Evolutionary conservation across 1,140 invertebrate genomes (phyloP).

Genomic region (Tetramorium parvispinum): DNA sequence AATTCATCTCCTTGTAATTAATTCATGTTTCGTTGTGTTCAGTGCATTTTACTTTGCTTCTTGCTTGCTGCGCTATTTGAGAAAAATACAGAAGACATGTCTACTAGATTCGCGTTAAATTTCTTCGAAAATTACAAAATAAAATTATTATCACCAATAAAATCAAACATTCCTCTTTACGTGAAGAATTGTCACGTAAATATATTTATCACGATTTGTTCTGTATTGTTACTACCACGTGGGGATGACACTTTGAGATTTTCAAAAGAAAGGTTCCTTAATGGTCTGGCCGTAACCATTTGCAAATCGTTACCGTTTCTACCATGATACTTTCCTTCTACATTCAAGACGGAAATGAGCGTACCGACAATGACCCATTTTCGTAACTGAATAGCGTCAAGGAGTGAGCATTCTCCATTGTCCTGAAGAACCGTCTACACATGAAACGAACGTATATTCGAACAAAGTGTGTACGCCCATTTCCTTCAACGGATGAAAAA

Average conservation of each 20-base stretch:
- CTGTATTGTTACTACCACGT: no score
- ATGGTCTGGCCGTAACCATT: not conserved
- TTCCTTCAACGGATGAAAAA: slow-evolving; percentile 66
- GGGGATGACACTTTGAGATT: not conserved
- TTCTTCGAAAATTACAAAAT: not conserved
- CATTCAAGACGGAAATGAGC: slow-evolving; percentile 68
- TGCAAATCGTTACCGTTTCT: not conserved
- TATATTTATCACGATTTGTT: no score
- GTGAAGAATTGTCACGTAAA: not conserved
- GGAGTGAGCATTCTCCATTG: slow-evolving; percentile 70
- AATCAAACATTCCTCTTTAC: not conserved
- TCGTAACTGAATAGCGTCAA: slow-evolving; percentile 67
- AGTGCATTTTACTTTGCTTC: not conserved
- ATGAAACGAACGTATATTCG: slow-evolving; percentile 16
- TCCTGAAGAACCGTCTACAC: slow-evolving; percentile 57
- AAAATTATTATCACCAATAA: not conserved
- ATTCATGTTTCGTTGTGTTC: not conserved
- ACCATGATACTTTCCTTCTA: slow-evolving; percentile 28
- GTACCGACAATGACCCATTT: slow-evolving; percentile 82
- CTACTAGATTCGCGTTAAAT: not conserved
- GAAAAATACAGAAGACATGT: not conserved
- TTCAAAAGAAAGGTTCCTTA: not conserved
- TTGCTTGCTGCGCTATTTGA: not conserved
- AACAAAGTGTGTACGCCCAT: slow-evolving; percentile 66
- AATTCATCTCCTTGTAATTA: not conserved